Evolutionary conservation across 2,888 invertebrate species (phyloP).

Genomic region (Hirtodrosophila histrioides): DNA sequence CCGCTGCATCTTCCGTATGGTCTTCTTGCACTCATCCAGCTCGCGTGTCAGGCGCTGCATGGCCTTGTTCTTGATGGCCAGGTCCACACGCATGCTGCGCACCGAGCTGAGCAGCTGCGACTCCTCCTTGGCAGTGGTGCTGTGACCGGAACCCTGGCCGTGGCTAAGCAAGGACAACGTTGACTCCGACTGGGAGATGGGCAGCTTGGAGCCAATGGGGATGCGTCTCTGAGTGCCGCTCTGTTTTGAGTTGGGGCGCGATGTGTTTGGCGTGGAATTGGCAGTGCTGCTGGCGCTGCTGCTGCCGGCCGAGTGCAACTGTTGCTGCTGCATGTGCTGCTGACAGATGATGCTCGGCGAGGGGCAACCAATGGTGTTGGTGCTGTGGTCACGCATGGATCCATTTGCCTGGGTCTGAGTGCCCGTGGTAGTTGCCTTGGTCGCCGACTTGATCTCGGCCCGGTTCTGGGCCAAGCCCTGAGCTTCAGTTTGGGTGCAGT

Average conservation of each 20-base stretch:
- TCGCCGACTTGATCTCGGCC: background rate
- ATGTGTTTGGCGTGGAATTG: constrained; percentile 83
- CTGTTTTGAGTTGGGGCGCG: constrained; percentile 85
- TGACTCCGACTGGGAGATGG: constrained; percentile 86
- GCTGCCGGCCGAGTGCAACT: constrained; percentile 75
- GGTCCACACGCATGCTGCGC: constrained; percentile 90
- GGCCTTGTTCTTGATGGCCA: constrained; percentile 90
- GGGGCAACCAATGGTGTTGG: constrained; percentile 81
- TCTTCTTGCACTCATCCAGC: constrained; percentile 90
- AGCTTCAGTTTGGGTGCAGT: constrained; percentile 83
- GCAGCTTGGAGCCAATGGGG: constrained; percentile 83
- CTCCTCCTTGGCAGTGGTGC: constrained; percentile 87
- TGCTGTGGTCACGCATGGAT: constrained; percentile 73
- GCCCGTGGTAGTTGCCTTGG: constrained; percentile 43
- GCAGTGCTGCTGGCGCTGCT: constrained; percentile 84
- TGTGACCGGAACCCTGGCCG: constrained; percentile 69
- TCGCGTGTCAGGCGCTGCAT: constrained; percentile 90
- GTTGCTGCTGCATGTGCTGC: constrained; percentile 56
- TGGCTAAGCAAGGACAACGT: constrained; percentile 77
- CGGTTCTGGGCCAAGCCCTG: constrained; percentile 1
- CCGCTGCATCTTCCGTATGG: constrained; percentile 90
- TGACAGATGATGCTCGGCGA: constrained; percentile 61
- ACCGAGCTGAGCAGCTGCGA: constrained; percentile 91
- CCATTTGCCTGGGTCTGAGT: constrained; percentile 48
- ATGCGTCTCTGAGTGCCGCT: constrained; percentile 84